These are phyloP conservation scores for Drosophila recens DNA, from an alignment of 2,888 invertebrate species.

Conservation along the genomic window DNA sequence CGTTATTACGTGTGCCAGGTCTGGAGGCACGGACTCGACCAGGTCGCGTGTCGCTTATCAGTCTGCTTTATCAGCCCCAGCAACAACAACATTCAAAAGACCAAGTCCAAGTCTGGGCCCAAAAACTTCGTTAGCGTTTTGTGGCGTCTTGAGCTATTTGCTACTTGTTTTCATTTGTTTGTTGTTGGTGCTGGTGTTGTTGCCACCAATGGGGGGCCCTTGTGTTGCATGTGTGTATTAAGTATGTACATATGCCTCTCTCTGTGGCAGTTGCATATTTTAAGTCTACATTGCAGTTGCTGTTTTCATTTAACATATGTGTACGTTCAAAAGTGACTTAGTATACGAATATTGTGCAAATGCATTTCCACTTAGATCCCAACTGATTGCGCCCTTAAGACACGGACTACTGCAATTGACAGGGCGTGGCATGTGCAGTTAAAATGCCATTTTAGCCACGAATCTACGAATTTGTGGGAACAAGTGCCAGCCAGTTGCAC, in stretches of 20 bases:
- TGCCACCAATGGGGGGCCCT: slow-evolving; percentile 7
- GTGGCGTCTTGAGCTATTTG: slow-evolving; percentile 75
- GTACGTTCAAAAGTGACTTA: slow-evolving; percentile 14
- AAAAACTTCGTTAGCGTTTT: slow-evolving; percentile 74
- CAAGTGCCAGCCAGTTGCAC: slow-evolving; percentile 28
- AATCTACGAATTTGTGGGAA: slow-evolving; percentile 37
- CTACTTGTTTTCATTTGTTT: slow-evolving; percentile 72
- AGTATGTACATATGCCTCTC: slow-evolving; percentile 22
- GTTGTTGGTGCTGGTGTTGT: slow-evolving; percentile 14
- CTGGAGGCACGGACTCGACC: slow-evolving; percentile 39
- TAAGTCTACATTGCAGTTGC: slow-evolving; percentile 59
- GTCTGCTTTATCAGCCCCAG: slow-evolving; percentile 56
- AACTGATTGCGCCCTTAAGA: slow-evolving; percentile 63
- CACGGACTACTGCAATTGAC: slow-evolving; percentile 57
- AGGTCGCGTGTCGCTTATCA: slow-evolving; percentile 81
- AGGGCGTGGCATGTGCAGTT: slow-evolving; percentile 66
- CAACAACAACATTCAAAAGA: slow-evolving; percentile 13
- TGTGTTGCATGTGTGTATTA: slow-evolving; percentile 42
- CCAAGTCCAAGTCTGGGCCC: slow-evolving; percentile 10
- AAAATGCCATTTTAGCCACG: slow-evolving; percentile 58
- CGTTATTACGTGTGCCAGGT: slow-evolving; percentile 44
- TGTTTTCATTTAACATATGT: slow-evolving; percentile 43
- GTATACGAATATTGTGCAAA: slow-evolving; percentile 73
- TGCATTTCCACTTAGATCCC: slow-evolving; percentile 79
- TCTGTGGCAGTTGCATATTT: slow-evolving; percentile 69